Conservation (phyloP, 2,888 invertebrate species). For the Caenorhabditis sp. region DNA sequence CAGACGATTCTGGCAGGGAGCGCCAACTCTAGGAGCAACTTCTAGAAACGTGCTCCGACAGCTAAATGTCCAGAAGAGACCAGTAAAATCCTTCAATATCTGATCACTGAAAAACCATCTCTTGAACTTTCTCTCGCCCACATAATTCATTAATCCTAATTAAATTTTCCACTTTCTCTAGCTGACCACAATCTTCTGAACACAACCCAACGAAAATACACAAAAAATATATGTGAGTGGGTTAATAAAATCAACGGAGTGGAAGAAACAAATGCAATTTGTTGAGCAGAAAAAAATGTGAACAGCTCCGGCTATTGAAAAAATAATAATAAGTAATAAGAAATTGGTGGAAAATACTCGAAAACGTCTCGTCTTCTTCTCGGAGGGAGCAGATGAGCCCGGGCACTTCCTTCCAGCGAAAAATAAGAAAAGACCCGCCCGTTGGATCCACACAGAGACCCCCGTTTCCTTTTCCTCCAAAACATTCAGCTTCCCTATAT, state of each 20-base stretch:
- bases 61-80: too few species aligned
- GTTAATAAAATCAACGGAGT: slow-evolving; percentile 23
- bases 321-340: slow-evolving; percentile 32
- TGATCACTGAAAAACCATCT: too few species aligned
- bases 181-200: background rate
- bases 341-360: slow-evolving; percentile 10
- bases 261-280: slow-evolving; percentile 13
- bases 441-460: slow-evolving; percentile 46
- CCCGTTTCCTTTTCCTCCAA: slow-evolving; percentile 44
- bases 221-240: background rate
- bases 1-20: too few species aligned
- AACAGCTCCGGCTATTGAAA: slow-evolving; percentile 1
- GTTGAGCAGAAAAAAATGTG: slow-evolving; percentile 12
- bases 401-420: background rate
- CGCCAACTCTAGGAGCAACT: too few species aligned
- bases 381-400: slow-evolving; percentile 6
- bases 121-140: too few species aligned
- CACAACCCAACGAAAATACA: background rate
- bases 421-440: slow-evolving; percentile 1
- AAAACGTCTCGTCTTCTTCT: slow-evolving; percentile 1
- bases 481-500: slow-evolving; percentile 19
- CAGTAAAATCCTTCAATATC: too few species aligned
- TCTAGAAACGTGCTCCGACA: too few species aligned
- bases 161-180: background rate
- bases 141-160: too few species aligned